Percentiles rank a stretch among this genome's conserved stretches.
Conservation (phyloP, 2,888 invertebrate genomes). For the Yponomeuta sedellus region DNA sequence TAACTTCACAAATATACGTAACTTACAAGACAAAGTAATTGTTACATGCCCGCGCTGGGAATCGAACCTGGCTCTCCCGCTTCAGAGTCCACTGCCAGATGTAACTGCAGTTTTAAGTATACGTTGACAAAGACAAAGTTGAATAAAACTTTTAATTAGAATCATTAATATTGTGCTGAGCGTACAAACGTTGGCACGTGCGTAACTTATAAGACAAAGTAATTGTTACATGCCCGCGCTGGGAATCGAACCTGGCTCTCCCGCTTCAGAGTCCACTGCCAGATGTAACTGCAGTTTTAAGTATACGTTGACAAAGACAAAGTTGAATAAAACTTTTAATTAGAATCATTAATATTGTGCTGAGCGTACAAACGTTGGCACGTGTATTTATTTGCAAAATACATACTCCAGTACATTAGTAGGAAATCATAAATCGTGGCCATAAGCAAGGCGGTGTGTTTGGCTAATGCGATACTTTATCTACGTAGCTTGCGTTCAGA, state of each 20-base stretch:
- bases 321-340: not conserved
- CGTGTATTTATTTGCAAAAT: not conserved
- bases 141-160: not conserved
- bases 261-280: too few species aligned
- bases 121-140: not conserved
- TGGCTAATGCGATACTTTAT: not conserved
- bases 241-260: too few species aligned
- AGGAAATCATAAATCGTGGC: conserved; percentile 1
- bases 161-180: not conserved
- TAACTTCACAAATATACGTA: too few species aligned
- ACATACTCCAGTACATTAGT: not conserved
- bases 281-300: too few species aligned
- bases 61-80: too few species aligned
- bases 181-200: not conserved
- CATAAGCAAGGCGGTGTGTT: not conserved
- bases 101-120: too few species aligned
- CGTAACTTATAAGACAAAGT: too few species aligned
- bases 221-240: too few species aligned
- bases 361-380: not conserved
- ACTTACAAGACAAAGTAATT: too few species aligned
- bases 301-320: not conserved
- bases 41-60: too few species aligned
- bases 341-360: not conserved
- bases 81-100: too few species aligned
- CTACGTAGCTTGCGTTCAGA: not conserved